Base-by-base conservation (phyloP, 1,140 invertebrate species). In the Formica selysi region DNA sequence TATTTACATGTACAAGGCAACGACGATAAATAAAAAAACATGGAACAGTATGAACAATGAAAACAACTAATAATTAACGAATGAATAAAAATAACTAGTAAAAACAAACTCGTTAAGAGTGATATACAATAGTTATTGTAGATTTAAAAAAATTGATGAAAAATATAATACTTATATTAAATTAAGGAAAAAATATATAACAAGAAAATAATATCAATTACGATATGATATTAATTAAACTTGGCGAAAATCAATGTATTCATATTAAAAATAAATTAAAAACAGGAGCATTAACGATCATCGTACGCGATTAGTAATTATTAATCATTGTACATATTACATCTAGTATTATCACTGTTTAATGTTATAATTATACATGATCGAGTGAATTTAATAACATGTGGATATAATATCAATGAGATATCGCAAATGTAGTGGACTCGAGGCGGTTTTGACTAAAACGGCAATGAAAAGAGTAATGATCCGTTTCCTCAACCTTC, bases 401-500 rank as follows among this genome's bases (percentile, higher is more conserved):
- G 36, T 16, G 13, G 10, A 59, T 22, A n/a, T 22, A 57, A 65
- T 10, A 48, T 7, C 10, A 65, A 51, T 44, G 26, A 62, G 22
- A 36, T 32, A 68, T 51, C 36, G 26, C 26, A 64, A 70, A 86
- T 76, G 74, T 38, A 26, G n/a, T 13, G 2, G 2, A 13, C 26
- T 36, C 10, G 11, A 10, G 13, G 54, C n/a, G 29, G 44, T 59
- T n/a, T 44, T 51, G 61, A 73, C n/a, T 13, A 19, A 38, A 85
- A 41, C 22, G n/a, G 11, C 3, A 67, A 57, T 44, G 38, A 81
- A 79, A 79, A 79, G 11, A 29, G 2, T 76, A 76, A 73, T 81
- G 36, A 73, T 81, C 13, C 36, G 79, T 32, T 68, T 57, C 36
- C 5, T 8, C 44, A 38, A 71, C 51, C 61, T 61, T 71, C 44